Base-by-base conservation (phyloP, 2,888 invertebrate genomes). In the Eledona agricola region DNA sequence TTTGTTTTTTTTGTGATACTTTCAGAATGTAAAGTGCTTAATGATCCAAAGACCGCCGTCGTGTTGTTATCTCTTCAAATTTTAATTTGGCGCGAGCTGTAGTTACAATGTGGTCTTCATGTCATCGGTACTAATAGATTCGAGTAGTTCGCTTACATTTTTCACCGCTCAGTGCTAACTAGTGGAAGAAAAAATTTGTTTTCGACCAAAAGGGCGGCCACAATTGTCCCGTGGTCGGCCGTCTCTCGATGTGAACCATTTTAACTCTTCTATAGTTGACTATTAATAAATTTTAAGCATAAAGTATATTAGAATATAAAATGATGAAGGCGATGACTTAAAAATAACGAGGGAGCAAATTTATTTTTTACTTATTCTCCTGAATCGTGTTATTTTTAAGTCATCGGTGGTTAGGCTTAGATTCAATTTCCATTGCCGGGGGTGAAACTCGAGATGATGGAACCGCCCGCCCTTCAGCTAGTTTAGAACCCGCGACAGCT, bases 1-100 rank as follows among this genome's bases (percentile, higher is more conserved):
- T 60, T 54, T n/a, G n/a, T 63, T 65, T 58, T 62, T 63, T 64
- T 65, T 67, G 60, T 65, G 59, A 62, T 62, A 40, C 22, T 22
- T 51, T 38, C 26, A 25, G 15, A 23, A 23, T 54, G 54, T 54
- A 50, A 54, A 54, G 49, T 54, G 54, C 54, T 54, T 54, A 54
- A 54, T 35, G 37, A 47, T 53, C 42, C 40, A 47, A 53, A 47
- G 38, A 40, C 46, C 37, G 51, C 26, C 51, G 32, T 26, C 37
- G n/a, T n/a, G n/a, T 51, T 51, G 42, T 43, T 28, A 42, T 50
- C 34, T 42, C 42, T 42, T 40, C 38, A 28, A 17, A 42, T 42
- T 26, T 40, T 31, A 29, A 29, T 42, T 42, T 29, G 40, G 28
- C 40, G 22, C 17, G 16, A 16, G 23, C 22, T 40, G 40, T 40